A percentile compares a stretch with the other conserved stretches of the same genome.
These are phyloP conservation scores for Microhierax caerulescens DNA, from an alignment of 2,797 vertebrate genomes.

Conservation along the genomic window DNA sequence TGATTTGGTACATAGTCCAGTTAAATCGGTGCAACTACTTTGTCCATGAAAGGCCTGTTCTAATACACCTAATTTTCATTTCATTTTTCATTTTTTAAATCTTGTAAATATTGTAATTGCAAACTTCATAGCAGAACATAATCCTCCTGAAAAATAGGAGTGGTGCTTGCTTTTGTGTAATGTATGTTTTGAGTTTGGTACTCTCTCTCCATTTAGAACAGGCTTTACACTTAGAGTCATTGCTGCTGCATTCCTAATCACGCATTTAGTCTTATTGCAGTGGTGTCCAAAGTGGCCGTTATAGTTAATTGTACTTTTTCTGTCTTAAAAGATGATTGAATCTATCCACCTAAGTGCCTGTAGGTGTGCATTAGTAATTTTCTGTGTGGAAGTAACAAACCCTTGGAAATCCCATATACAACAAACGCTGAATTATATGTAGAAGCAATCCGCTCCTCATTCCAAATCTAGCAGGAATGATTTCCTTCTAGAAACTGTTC, in stretches of 20 bases:
- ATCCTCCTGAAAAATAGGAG: neutral
- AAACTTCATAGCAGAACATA: neutral
- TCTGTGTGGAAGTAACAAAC: neutral
- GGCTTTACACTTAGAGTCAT: neutral
- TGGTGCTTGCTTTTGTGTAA: neutral
- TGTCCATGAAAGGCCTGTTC: neutral
- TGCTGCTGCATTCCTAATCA: neutral
- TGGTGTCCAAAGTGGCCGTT: neutral
- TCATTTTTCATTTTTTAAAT: neutral
- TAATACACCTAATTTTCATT: neutral
- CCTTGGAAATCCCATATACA: neutral
- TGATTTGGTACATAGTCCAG: neutral
- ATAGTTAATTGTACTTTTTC: neutral
- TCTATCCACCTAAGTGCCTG: neutral
- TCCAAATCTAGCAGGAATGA: neutral
- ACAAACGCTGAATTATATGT: neutral
- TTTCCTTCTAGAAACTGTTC: neutral
- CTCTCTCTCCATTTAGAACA: neutral
- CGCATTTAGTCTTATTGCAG: neutral
- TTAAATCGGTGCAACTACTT: neutral
- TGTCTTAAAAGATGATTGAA: neutral
- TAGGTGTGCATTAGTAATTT: neutral
- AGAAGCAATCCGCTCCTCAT: neutral
- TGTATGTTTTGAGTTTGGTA: neutral
- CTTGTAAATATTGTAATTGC: neutral